Evolutionary conservation across 2,113 vertebrate genomes (phyloP).

Genomic region (Ictidomys tridecemlineatus): DNA sequence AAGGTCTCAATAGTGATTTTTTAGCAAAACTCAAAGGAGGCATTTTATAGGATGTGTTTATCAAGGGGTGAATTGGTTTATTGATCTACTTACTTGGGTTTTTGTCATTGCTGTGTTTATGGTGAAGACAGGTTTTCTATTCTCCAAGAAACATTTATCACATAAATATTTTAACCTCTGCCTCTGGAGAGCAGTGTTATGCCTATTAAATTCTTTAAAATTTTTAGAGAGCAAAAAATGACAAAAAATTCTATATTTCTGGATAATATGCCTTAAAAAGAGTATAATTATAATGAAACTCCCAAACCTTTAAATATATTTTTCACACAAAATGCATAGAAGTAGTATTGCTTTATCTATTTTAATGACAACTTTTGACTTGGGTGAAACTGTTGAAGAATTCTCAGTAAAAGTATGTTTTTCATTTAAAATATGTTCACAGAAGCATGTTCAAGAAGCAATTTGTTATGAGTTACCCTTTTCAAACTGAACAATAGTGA

Average conservation of each 20-base stretch:
- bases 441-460: slow-evolving; percentile 13
- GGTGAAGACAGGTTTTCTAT: neutral
- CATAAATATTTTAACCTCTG: neutral
- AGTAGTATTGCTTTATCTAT: neutral
- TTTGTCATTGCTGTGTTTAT: neutral
- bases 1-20: neutral
- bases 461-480: slow-evolving; percentile 33
- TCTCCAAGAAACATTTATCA: neutral
- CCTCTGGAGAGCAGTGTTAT: neutral
- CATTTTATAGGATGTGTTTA: neutral
- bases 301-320: neutral
- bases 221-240: neutral
- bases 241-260: neutral
- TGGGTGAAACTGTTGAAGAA: slow-evolving; percentile 7
- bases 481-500: neutral
- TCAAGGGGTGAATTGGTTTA: neutral
- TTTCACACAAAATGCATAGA: neutral
- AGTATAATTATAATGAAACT: neutral
- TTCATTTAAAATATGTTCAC: slow-evolving; percentile 15
- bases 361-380: slow-evolving; percentile 39
- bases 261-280: neutral
- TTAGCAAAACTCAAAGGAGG: neutral
- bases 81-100: neutral
- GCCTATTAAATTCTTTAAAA: neutral
- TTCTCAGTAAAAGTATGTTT: slow-evolving; percentile 41